These are phyloP conservation scores for Piscicola geometra DNA, from an alignment of 2,888 invertebrate genomes.

Conservation along the genomic window DNA sequence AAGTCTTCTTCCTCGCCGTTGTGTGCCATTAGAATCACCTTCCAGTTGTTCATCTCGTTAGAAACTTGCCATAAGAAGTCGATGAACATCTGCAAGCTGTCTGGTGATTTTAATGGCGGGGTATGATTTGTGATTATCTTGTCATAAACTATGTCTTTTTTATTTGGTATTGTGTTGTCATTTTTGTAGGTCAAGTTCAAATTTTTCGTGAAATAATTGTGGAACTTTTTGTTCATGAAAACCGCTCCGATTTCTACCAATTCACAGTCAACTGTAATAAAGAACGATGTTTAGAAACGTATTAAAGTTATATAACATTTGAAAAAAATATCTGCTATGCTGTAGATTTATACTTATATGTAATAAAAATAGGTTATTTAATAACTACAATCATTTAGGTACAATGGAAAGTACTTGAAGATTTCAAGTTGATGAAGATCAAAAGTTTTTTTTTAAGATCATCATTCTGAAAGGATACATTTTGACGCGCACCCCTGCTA, in stretches of 20 bases:
- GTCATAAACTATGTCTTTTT: no score
- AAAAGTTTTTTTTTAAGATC: neutral
- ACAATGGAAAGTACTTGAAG: neutral
- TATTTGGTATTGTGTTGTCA: no score
- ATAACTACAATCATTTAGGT: no score
- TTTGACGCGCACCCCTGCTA: neutral
- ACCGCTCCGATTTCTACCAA: neutral
- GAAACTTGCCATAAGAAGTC: neutral
- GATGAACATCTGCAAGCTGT: neutral
- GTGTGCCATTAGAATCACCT: slow-evolving; percentile 4
- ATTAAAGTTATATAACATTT: no score
- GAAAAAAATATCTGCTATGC: no score
- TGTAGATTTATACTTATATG: no score
- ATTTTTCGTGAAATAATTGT: neutral
- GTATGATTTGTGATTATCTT: no score
- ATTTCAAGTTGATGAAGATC: slow-evolving; percentile 7
- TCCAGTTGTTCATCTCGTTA: slow-evolving; percentile 3
- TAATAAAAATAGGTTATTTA: no score
- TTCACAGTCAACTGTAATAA: neutral
- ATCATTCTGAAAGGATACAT: neutral
- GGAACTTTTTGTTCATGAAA: slow-evolving; percentile 10
- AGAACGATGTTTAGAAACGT: neutral
- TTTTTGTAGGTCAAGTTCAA: no score
- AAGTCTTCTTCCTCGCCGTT: neutral
- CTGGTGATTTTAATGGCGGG: neutral